A percentile compares a stretch with the other conserved stretches of the same genome.
Evolutionary conservation across 2,888 invertebrate genomes (phyloP).

Genomic region (Branchellion lobata): DNA sequence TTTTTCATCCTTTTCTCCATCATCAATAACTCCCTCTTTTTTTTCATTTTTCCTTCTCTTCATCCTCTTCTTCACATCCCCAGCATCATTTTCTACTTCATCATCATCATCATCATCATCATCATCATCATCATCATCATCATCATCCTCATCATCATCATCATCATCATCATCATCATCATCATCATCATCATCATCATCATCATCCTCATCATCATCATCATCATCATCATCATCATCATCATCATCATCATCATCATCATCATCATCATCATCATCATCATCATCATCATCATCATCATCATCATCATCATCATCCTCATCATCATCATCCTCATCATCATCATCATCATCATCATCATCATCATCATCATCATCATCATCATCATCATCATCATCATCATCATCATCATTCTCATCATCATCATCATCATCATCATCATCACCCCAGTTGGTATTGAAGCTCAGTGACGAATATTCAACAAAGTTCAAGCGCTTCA

Average conservation of each 20-base stretch:
- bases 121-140: conserved; percentile 15
- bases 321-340: not conserved
- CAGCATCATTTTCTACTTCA: not conserved
- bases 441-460: not conserved
- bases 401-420: too few species aligned
- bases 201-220: conserved; percentile 21
- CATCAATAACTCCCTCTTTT: too few species aligned
- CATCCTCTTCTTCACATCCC: not conserved
- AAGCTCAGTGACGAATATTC: not conserved
- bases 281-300: not conserved
- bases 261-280: conserved; percentile 37
- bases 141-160: conserved; percentile 33
- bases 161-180: conserved; percentile 39
- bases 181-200: conserved; percentile 41
- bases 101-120: not conserved
- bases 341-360: too few species aligned
- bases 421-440: too few species aligned
- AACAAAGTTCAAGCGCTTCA: not conserved
- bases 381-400: too few species aligned
- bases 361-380: too few species aligned
- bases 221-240: conserved; percentile 42
- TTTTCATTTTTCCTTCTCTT: too few species aligned
- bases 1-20: too few species aligned
- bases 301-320: conserved; percentile 10
- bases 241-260: conserved; percentile 42